Conservation (phyloP, 2,797 vertebrate genomes). For the Telmatherina bonti region DNA sequence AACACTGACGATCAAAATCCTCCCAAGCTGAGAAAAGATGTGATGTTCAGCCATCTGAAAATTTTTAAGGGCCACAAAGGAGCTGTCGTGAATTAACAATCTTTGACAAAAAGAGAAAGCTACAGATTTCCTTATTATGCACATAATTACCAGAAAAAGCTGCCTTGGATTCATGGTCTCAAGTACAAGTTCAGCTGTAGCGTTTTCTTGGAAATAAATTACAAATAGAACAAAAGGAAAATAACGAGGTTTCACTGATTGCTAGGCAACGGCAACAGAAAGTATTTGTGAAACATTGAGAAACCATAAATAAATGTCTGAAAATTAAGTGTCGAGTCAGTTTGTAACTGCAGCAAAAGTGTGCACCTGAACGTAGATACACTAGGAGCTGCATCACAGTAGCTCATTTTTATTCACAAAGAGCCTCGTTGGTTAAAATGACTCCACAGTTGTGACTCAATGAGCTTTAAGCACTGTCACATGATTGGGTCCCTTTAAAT, state of each 20-base stretch:
- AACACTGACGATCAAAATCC: background rate
- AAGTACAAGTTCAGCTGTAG: too few species aligned
- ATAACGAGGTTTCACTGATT: background rate
- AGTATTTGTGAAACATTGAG: background rate
- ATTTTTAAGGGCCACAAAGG: background rate
- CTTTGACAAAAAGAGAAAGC: background rate
- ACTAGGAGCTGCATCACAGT: too few species aligned
- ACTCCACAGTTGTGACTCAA: too few species aligned
- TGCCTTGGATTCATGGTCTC: too few species aligned
- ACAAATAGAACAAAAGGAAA: background rate
- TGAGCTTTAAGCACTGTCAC: too few species aligned
- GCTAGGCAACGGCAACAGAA: conserved; percentile 1
- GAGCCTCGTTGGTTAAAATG: too few species aligned
- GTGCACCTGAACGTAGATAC: too few species aligned
- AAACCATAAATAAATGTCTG: too few species aligned
- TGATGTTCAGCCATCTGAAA: background rate
- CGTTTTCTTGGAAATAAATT: background rate
- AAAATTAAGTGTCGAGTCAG: too few species aligned
- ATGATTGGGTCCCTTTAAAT: too few species aligned
- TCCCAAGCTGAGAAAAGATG: background rate
- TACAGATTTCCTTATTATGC: background rate
- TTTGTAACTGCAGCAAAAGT: too few species aligned
- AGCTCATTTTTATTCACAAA: too few species aligned
- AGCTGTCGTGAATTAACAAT: background rate
- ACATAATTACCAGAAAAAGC: background rate